Base-by-base conservation (phyloP, 2,113 vertebrate genomes). In the Hyperoodon ampullatus region DNA sequence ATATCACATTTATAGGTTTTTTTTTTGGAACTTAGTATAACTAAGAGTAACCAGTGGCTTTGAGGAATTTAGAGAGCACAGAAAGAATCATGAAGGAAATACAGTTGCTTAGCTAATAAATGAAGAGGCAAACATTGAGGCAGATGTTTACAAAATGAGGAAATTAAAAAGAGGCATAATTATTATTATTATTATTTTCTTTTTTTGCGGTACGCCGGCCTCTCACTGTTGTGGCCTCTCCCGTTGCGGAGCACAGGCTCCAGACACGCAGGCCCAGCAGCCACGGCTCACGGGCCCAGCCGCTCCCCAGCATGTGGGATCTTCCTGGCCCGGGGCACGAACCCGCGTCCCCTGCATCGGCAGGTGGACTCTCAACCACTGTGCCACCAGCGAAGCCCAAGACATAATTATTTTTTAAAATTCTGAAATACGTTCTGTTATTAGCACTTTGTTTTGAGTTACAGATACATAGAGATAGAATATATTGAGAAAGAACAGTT, bases 111-210 rank as follows among this genome's bases (percentile, higher is more conserved):
- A 74, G 44, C 21, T 95, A 78, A 47, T 82, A 66, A 72, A 92
- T 87, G 12, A 90, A 47, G 42, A 89, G 60, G 26, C 50, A 94
- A 94, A 65, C 44, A 84, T 7, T 44, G 28, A 82, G 61, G 53
- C 55, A 90, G n/a, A 26, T 94, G 21, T 84, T 88, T 93, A 92
- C 63, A 96, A 95, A 77, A 92, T 66, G 47, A 87, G 35, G 61
- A 53, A 93, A 63, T 60, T 94, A 65, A 72, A 90, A 94, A 47
- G n/a, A 89, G 18, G 63, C 39, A 39, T 39, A 39, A 39, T 39
- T 3, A 39, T 39, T 3, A 39, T 39, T 39, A 39, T 39, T 39
- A 39, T 39, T 39, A 39, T 39, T 39, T 39, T 39, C 39, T 39
- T 39, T 39, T 39, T 39, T 39, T 39, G 39, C 39, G 3, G 39